Evolutionary conservation across 2,797 vertebrate species (phyloP).

Genomic region (Squalus acanthias): DNA sequence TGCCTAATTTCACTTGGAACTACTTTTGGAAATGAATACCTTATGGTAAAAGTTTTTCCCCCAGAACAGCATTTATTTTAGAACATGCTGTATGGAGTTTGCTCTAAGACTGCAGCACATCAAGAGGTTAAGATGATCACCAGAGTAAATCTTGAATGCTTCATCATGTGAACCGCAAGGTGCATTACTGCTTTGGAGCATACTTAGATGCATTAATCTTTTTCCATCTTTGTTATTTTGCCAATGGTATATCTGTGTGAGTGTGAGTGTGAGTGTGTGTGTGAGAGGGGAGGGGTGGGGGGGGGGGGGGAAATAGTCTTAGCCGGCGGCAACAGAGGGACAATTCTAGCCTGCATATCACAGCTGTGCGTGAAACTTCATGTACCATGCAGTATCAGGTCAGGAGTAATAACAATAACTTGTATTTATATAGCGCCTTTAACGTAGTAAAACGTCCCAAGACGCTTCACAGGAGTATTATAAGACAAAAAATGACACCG

Average conservation of each 20-base stretch:
- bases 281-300: too few relatives aligned
- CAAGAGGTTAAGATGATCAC: background rate
- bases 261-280: too few relatives aligned
- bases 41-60: background rate
- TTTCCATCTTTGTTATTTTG: background rate
- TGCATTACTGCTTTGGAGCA: background rate
- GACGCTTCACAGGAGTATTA: too few relatives aligned
- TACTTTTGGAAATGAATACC: background rate
- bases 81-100: background rate
- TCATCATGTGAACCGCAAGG: background rate
- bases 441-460: too few relatives aligned
- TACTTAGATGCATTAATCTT: background rate
- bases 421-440: too few relatives aligned
- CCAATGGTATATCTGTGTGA: background rate
- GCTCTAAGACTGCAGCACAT: background rate
- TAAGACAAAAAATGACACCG: too few relatives aligned
- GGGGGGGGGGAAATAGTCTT: background rate
- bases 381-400: background rate
- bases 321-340: background rate
- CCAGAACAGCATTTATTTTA: background rate
- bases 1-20: background rate
- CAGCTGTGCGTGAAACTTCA: background rate
- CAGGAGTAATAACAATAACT: background rate
- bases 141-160: background rate
- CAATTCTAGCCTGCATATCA: background rate